These are phyloP conservation scores for Frankliniella intonsa DNA, from an alignment of 2,888 invertebrate genomes.

Conservation along the genomic window DNA sequence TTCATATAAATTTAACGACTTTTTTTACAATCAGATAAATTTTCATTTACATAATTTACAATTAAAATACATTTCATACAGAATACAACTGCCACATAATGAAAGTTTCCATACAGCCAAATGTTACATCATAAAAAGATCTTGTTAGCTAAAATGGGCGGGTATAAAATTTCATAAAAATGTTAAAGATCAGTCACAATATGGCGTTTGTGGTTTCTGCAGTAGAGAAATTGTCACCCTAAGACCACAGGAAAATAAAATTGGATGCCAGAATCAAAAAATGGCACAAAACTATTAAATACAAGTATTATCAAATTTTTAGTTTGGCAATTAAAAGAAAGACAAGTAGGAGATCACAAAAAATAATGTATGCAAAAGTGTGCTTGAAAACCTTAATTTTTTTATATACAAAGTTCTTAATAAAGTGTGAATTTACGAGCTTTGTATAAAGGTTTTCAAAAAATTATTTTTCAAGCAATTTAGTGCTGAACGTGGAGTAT, in stretches of 20 bases:
- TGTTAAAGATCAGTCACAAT: background rate
- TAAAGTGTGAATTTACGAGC: background rate
- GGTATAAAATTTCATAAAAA: background rate
- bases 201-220: background rate
- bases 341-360: background rate
- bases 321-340: background rate
- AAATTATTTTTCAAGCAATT: too few relatives aligned
- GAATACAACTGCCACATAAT: background rate
- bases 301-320: background rate
- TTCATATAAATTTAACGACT: slow-evolving; percentile 14
- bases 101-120: slow-evolving; percentile 13
- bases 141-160: slow-evolving; percentile 1
- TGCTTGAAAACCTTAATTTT: too few relatives aligned
- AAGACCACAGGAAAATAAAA: background rate
- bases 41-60: slow-evolving; percentile 25
- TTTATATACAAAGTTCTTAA: background rate
- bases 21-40: background rate
- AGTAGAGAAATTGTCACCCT: background rate
- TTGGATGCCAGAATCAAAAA: background rate
- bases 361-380: background rate
- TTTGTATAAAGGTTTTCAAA: background rate
- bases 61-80: slow-evolving; percentile 7
- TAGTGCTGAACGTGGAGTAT: background rate
- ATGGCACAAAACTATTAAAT: background rate
- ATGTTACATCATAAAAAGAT: background rate